Evolutionary conservation across 53 echinoderm and acorn worm species (phyloP).

Genomic region (Crossaster papposus): DNA sequence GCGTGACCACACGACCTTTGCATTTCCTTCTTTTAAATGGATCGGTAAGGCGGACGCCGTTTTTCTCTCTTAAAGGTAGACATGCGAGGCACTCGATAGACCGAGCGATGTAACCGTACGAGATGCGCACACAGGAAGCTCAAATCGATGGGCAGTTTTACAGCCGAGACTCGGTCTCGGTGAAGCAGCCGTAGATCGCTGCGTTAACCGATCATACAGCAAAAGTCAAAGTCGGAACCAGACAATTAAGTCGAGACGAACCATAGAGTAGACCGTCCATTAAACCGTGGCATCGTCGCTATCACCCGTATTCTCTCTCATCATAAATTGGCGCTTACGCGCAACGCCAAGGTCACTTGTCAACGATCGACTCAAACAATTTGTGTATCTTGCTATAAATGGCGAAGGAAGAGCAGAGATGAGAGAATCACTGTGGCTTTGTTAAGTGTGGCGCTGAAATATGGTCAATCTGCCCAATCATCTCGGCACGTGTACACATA

Average conservation of each 20-base stretch:
- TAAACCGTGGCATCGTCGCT: not conserved
- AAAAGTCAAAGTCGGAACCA: slow-evolving; percentile 16
- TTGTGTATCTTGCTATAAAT: slow-evolving; percentile 18
- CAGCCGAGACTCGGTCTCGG: too few relatives aligned
- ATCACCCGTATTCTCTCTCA: not conserved
- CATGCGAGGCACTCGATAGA: not conserved
- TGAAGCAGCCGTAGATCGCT: not conserved
- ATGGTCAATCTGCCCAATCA: not conserved
- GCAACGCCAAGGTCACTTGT: slow-evolving; percentile 36
- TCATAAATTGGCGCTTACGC: not conserved
- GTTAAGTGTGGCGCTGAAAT: not conserved
- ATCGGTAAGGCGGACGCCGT: not conserved
- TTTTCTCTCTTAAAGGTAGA: not conserved
- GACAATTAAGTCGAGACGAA: slow-evolving; percentile 3
- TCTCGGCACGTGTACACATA: not conserved
- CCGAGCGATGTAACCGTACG: not conserved
- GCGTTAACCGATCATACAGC: slow-evolving; percentile 27
- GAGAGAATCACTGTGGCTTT: not conserved
- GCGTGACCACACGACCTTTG: not conserved
- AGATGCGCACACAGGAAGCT: slow-evolving; percentile 5
- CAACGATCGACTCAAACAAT: slow-evolving; percentile 19
- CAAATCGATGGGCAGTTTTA: slow-evolving; percentile 16
- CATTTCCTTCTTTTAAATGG: slow-evolving; percentile 42
- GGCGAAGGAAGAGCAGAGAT: not conserved
- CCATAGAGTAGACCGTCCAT: slow-evolving; percentile 7